These are phyloP conservation scores for Mormyrus proboscirostris DNA, from an alignment of 2,797 vertebrate species.

Conservation along the genomic window DNA sequence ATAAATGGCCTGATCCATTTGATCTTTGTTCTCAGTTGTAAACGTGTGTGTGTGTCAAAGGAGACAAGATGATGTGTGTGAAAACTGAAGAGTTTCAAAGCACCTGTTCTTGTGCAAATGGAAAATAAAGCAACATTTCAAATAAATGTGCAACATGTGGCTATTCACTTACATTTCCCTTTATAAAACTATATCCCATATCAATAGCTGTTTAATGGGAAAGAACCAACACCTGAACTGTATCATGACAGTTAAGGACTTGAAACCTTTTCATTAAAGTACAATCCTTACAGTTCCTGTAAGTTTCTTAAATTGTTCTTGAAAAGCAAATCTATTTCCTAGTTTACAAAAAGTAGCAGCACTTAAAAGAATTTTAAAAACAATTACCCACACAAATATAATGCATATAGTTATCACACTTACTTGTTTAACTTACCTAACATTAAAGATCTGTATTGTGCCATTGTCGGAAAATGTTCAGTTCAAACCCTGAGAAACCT, in stretches of 20 bases:
- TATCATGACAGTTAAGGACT: neutral
- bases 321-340: neutral
- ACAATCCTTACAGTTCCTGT: neutral
- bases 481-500: neutral
- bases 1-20: neutral
- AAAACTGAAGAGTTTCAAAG: neutral
- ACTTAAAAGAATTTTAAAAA: neutral
- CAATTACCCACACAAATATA: neutral
- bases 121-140: neutral
- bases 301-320: neutral
- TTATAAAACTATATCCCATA: neutral
- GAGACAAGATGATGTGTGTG: neutral
- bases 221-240: neutral
- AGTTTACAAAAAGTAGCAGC: neutral
- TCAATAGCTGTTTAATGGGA: neutral
- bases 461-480: conserved; percentile 6
- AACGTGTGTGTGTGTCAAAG: neutral
- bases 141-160: neutral
- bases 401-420: neutral
- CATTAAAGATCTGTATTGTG: neutral
- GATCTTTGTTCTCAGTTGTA: neutral
- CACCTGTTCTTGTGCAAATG: neutral
- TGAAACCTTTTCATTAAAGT: neutral
- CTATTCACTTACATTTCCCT: neutral
- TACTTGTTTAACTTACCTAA: neutral